Percentiles rank a stretch among this genome's conserved stretches.
phyloP scores from a whole-genome alignment of 2,888 invertebrate genomes.

The Eristalinus aeneus region DNA sequence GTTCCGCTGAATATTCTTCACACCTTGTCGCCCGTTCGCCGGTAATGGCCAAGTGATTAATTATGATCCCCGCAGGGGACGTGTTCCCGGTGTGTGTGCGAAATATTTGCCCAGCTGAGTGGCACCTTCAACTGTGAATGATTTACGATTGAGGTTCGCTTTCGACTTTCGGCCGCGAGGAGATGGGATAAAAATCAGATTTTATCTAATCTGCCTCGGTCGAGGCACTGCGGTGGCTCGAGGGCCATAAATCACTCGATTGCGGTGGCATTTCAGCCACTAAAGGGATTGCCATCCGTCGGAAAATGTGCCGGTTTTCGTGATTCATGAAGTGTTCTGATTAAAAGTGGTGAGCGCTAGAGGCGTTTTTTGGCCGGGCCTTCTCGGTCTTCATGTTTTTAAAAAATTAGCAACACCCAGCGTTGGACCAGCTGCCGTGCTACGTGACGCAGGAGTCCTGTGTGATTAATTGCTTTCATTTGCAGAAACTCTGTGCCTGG shows the following conservation, averaged over 20 bases:
- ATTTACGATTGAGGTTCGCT: constrained; percentile 33
- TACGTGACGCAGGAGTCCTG: background rate
- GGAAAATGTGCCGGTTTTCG: background rate
- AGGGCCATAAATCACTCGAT: constrained; percentile 51
- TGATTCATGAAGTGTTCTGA: constrained; percentile 25
- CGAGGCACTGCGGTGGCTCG: constrained; percentile 8
- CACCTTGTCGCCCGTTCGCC: constrained; percentile 16
- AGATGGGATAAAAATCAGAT: constrained; percentile 25
- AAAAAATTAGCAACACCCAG: constrained; percentile 10
- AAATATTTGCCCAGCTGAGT: constrained; percentile 9
- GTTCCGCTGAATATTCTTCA: constrained; percentile 4
- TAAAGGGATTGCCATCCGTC: constrained; percentile 14
- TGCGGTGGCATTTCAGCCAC: constrained; percentile 17
- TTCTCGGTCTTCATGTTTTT: constrained; percentile 4
- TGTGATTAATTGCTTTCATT: constrained; percentile 30
- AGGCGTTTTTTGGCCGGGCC: background rate
- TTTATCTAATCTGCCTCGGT: constrained; percentile 55
- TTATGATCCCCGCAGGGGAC: constrained; percentile 11
- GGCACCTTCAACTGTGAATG: constrained; percentile 41
- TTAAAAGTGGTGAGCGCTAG: background rate
- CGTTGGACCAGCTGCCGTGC: background rate
- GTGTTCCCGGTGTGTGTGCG: background rate
- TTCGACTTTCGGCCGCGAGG: background rate
- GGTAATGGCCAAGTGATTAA: constrained; percentile 29
- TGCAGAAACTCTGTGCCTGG: background rate